phyloP scores from a whole-genome alignment of 2,797 vertebrate species.

The Ceryle rudis region DNA sequence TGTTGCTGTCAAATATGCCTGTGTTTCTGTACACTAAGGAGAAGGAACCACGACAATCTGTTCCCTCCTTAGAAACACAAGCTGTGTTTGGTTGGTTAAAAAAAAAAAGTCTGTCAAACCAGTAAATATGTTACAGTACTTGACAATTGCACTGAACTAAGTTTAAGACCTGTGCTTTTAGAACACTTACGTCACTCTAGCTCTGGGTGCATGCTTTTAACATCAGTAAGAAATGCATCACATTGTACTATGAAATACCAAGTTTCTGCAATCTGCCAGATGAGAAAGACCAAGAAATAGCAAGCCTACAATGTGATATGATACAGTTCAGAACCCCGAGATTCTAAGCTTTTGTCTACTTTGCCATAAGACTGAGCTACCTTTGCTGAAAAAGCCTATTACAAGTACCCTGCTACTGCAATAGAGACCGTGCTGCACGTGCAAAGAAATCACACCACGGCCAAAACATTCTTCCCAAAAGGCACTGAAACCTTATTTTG shows the following conservation, averaged over 20 bases:
- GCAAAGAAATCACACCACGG: not conserved
- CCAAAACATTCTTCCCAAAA: not conserved
- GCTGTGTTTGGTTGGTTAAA: conserved; percentile 71
- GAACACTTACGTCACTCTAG: not conserved
- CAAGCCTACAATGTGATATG: not conserved
- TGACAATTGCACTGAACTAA: conserved; percentile 64
- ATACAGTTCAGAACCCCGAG: not conserved
- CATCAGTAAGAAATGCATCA: not conserved
- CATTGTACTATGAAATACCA: not conserved
- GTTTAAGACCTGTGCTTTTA: not conserved
- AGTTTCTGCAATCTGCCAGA: not conserved
- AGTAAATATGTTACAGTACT: conserved; percentile 71
- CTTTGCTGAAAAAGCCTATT: not conserved
- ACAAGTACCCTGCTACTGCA: not conserved
- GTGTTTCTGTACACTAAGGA: conserved; percentile 66
- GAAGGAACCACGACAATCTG: conserved; percentile 66
- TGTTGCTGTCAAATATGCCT: conserved; percentile 25
- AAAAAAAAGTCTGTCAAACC: conserved; percentile 62
- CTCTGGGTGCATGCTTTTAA: not conserved
- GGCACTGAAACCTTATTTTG: not conserved
- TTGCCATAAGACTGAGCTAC: not conserved
- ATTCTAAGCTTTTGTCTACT: not conserved
- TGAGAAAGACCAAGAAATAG: not conserved
- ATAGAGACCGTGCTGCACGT: not conserved
- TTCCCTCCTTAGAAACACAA: conserved; percentile 76